phyloP scores from a whole-genome alignment of 2,113 vertebrate species.

The Pipa parva region DNA sequence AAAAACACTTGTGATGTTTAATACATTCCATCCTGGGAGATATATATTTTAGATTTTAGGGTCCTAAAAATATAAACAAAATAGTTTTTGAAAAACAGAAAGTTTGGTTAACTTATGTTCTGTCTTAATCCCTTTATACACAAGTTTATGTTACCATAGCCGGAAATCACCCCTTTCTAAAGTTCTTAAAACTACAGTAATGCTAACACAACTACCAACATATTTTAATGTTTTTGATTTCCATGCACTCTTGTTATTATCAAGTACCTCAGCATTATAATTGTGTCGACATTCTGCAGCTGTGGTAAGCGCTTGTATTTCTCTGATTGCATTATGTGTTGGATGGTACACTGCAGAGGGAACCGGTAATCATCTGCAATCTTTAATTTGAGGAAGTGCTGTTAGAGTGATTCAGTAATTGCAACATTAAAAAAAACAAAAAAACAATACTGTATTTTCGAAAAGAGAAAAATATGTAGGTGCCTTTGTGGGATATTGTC shows the following conservation, averaged over 20 bases:
- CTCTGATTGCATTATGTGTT: conserved; percentile 38
- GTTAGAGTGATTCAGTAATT: conserved; percentile 25
- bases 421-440: not conserved
- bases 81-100: too few species aligned
- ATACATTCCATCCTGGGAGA: too few species aligned
- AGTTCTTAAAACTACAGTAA: too few species aligned
- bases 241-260: conserved; percentile 11
- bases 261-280: conserved; percentile 8
- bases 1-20: too few species aligned
- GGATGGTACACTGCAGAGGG: conserved; percentile 18
- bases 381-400: conserved; percentile 8
- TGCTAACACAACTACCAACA: not conserved
- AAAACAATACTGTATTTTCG: not conserved
- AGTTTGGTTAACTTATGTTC: too few species aligned
- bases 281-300: conserved; percentile 22
- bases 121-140: too few species aligned
- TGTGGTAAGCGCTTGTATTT: conserved; percentile 28
- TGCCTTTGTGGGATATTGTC: not conserved
- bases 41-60: too few species aligned
- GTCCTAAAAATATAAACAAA: too few species aligned
- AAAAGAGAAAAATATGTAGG: not conserved
- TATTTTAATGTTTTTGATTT: not conserved
- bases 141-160: too few species aligned
- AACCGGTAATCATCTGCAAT: conserved; percentile 33
- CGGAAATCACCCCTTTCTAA: too few species aligned